Percentiles rank a stretch among this genome's conserved stretches.
phyloP scores from a whole-genome alignment of 2,797 vertebrate species.

The Discoglossus pictus region DNA sequence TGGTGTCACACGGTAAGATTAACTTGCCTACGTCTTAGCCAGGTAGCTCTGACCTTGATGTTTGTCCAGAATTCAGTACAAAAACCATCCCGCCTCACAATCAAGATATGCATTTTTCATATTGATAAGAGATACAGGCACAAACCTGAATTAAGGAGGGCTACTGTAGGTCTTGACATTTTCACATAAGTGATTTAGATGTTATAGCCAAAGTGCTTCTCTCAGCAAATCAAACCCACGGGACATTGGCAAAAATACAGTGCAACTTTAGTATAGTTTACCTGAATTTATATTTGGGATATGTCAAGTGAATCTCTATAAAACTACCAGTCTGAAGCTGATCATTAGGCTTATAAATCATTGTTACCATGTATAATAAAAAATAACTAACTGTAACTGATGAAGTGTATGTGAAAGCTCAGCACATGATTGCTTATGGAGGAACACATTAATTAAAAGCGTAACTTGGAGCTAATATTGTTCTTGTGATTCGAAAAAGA shows the following conservation, averaged over 20 bases:
- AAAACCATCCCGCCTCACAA: constrained; percentile 4
- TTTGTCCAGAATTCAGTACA: neutral
- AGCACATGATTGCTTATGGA: no score
- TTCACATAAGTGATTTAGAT: constrained; percentile 28
- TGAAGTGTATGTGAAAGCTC: no score
- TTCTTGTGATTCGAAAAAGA: no score
- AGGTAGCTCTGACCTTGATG: constrained; percentile 9
- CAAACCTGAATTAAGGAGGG: constrained; percentile 21
- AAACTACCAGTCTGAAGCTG: no score
- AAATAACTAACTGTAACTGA: no score
- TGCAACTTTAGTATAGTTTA: constrained; percentile 15
- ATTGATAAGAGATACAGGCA: constrained; percentile 3
- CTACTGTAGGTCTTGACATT: constrained; percentile 32
- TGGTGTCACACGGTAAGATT: constrained; percentile 4
- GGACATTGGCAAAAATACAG: constrained; percentile 6
- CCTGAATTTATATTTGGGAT: constrained; percentile 15
- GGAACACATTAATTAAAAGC: constrained; percentile 1
- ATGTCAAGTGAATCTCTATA: neutral
- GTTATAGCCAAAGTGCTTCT: constrained; percentile 28
- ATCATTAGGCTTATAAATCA: no score
- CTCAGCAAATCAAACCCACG: constrained; percentile 4
- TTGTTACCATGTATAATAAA: no score
- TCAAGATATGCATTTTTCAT: constrained; percentile 32
- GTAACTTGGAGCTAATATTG: no score
- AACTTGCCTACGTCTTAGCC: constrained; percentile 6